Base-by-base conservation (phyloP, 2,797 vertebrate species). In the Morus bassanus region DNA sequence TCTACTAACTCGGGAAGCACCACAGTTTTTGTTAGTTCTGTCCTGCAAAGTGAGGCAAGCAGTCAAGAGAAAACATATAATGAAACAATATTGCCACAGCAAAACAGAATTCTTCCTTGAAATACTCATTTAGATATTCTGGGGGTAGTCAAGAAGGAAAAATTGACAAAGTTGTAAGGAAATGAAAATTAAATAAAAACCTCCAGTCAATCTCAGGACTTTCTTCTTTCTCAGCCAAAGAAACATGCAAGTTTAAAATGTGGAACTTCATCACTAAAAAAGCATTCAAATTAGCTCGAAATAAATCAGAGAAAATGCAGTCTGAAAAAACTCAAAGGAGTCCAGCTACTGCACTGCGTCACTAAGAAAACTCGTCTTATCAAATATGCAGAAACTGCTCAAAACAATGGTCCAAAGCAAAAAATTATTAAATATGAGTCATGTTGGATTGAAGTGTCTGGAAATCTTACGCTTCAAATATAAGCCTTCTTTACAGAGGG, bases 1-100 rank as follows among this genome's bases (percentile, higher is more conserved):
- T 99, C 99, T 89, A 99, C 97, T 68, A 99, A 97, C 67, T 99
- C 99, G 53, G 99, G 99, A 76, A 99, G 98, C 85, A 99, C 98
- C 96, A 98, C 98, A 1, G 96, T 98, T 97, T 99, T 99, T 75
- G 98, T 99, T 87, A 99, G 97, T 39, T 99, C 99, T 97, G 98
- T 96, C 98, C 99, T 99, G 96, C 82, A 97, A 96, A 59, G 53
- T 15, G 93, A 98, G 89, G 68, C 70, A 94, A 19, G 84, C 17
- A 94, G 80, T 70, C 68, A 89, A 75, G 56, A 68, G 43, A 88
- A 92, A 88, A 84, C 18, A 59, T 48, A 43, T 1, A 68, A 18
- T n/a, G 31, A 86, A 93, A 77, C 27, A 79, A 51, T 30, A 56
- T 10, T 54, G 39, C 18, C 14, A 51, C 23, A 61, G 54, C 27